These are phyloP conservation scores for Formicarius rufipectus DNA, from an alignment of 2,113 vertebrate species.

Conservation along the genomic window DNA sequence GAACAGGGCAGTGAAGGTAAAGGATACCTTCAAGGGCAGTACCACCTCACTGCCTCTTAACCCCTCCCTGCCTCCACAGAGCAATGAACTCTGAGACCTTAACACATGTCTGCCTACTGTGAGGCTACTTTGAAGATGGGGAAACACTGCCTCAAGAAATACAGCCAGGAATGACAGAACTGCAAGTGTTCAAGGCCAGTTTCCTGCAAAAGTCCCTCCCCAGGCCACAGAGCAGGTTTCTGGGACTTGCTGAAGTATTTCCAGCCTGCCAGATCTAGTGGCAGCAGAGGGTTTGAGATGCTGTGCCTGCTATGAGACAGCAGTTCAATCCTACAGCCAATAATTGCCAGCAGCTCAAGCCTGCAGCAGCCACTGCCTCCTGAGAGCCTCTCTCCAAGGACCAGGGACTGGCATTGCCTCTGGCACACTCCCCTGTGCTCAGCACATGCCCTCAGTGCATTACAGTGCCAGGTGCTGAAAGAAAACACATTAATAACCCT, in stretches of 20 bases:
- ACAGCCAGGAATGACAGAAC: not conserved
- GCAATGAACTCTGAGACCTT: accelerated
- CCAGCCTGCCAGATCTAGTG: not conserved
- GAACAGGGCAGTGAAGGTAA: not conserved
- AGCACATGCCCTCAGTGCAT: accelerated
- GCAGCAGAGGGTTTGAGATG: not conserved
- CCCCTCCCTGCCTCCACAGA: not conserved
- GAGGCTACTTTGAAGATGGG: not conserved
- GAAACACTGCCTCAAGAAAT: not conserved
- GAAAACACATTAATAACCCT: not conserved
- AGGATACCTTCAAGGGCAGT: constrained; percentile 16
- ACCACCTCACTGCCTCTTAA: not conserved
- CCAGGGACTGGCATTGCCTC: not conserved
- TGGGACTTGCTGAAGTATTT: constrained; percentile 19
- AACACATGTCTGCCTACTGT: accelerated
- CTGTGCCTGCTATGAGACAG: constrained; percentile 39
- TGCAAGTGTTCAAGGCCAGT: not conserved
- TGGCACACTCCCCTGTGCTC: not conserved
- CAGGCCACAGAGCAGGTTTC: not conserved
- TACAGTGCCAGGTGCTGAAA: not conserved
- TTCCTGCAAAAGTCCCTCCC: not conserved
- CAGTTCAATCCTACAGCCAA: constrained; percentile 20
- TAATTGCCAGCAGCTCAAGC: not conserved
- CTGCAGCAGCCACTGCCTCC: constrained; percentile 3
- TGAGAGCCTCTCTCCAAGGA: not conserved